These are phyloP conservation scores for Magallana angulata DNA, from an alignment of 1,140 invertebrate genomes.

Conservation along the genomic window DNA sequence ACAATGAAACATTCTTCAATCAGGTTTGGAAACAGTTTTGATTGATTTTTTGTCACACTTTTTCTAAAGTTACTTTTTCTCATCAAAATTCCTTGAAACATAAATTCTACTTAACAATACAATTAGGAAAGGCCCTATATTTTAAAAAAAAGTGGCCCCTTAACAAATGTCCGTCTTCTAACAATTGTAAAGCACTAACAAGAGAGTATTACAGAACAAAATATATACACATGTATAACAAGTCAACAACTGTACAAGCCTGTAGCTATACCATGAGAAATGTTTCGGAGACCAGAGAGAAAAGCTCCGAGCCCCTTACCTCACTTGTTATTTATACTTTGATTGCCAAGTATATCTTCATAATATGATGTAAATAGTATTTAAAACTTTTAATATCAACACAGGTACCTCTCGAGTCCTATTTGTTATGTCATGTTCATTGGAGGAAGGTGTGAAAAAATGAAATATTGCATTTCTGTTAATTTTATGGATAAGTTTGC, in stretches of 20 bases:
- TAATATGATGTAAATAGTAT: neutral
- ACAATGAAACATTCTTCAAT: too few relatives aligned
- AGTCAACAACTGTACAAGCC: constrained; percentile 25
- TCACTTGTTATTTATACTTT: constrained; percentile 14
- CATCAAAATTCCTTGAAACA: neutral
- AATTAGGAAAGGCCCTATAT: constrained; percentile 16
- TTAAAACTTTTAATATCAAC: neutral
- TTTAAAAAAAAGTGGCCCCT: neutral
- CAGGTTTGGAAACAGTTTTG: neutral
- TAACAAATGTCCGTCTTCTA: constrained; percentile 26
- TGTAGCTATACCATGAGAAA: constrained; percentile 7
- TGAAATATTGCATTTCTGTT: too few relatives aligned
- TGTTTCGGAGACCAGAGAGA: neutral
- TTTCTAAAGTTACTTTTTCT: neutral
- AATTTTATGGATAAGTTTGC: too few relatives aligned
- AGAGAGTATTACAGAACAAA: constrained; percentile 30
- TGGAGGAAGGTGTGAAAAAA: neutral
- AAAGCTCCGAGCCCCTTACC: neutral
- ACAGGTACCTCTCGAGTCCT: neutral
- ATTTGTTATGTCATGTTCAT: constrained; percentile 21
- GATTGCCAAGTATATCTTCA: constrained; percentile 27
- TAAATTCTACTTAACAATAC: neutral
- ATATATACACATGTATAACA: constrained; percentile 34
- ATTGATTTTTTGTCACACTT: neutral
- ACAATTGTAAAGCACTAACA: constrained; percentile 37